A percentile compares a stretch with the other conserved stretches of the same genome.
Evolutionary conservation across 2,888 invertebrate species (phyloP).

Genomic region (Alviniconcha strummeri): DNA sequence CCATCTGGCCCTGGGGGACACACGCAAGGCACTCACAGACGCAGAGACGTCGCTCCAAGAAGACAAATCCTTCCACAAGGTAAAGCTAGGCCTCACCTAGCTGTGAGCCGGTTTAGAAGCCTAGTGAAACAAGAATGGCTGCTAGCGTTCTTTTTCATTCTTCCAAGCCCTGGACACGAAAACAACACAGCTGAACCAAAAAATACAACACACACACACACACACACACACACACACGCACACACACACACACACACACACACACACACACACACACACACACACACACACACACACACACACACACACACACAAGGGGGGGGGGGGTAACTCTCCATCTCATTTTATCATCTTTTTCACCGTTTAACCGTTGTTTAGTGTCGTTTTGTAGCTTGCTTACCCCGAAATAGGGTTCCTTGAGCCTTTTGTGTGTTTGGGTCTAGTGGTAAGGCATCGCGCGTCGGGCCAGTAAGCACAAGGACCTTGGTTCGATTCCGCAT

Average conservation of each 20-base stretch:
- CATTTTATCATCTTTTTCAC: no score
- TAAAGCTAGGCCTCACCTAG: conserved; percentile 33
- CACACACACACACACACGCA: not conserved
- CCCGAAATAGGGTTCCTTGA: no score
- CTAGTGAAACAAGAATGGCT: not conserved
- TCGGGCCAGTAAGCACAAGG: no score
- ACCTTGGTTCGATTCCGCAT: no score
- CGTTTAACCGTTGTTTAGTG: no score
- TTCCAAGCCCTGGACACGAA: not conserved
- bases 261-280: conserved; percentile 3
- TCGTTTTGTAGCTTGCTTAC: no score
- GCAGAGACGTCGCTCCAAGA: conserved; percentile 86
- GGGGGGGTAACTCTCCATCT: not conserved
- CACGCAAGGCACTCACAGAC: conserved; percentile 86
- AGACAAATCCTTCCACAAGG: conserved; percentile 70
- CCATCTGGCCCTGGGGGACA: conserved; percentile 90
- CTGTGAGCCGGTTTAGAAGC: no score
- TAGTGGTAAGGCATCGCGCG: no score
- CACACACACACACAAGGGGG: conserved; percentile 1
- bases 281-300: conserved; percentile 11
- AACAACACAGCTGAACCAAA: no score
- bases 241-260: not conserved
- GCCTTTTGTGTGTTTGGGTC: no score
- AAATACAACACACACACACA: not conserved
- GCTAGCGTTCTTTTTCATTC: not conserved